Percentiles rank a stretch among this genome's conserved stretches.
Evolutionary conservation across 2,797 vertebrate species (phyloP).

Genomic region (Pangasius mekongensis): DNA sequence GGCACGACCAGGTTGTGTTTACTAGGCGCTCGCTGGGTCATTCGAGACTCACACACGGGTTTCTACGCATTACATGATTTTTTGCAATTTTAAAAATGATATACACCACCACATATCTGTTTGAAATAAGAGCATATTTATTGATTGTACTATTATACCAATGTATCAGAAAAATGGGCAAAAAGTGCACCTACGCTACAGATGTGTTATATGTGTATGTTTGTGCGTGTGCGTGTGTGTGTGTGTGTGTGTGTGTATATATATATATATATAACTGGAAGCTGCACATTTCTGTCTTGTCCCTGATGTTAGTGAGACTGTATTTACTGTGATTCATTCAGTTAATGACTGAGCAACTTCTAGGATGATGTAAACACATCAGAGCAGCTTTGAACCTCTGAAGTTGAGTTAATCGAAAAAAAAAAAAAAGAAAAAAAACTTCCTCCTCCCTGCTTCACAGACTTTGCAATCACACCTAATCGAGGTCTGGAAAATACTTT

Average conservation of each 20-base stretch:
- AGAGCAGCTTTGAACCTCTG: not conserved
- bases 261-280: too few relatives aligned
- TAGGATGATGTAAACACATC: not conserved
- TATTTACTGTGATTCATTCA: not conserved
- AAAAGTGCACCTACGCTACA: not conserved
- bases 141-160: not conserved
- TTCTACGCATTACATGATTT: too few relatives aligned
- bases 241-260: too few relatives aligned
- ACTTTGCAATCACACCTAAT: slow-evolving; percentile 2
- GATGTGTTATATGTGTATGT: not conserved
- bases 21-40: too few relatives aligned
- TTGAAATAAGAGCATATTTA: not conserved
- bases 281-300: not conserved
- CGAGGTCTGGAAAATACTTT: slow-evolving; percentile 10
- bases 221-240: too few relatives aligned
- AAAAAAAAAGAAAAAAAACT: too few relatives aligned
- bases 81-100: not conserved
- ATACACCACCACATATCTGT: not conserved
- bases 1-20: too few relatives aligned
- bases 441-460: not conserved
- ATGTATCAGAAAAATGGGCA: not conserved
- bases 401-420: not conserved
- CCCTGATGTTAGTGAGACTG: not conserved
- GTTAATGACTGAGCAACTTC: not conserved
- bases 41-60: too few relatives aligned